A percentile compares a stretch with the other conserved stretches of the same genome.
Evolutionary conservation across 1,140 invertebrate species (phyloP).

Genomic region (Heliconius eleuchia): DNA sequence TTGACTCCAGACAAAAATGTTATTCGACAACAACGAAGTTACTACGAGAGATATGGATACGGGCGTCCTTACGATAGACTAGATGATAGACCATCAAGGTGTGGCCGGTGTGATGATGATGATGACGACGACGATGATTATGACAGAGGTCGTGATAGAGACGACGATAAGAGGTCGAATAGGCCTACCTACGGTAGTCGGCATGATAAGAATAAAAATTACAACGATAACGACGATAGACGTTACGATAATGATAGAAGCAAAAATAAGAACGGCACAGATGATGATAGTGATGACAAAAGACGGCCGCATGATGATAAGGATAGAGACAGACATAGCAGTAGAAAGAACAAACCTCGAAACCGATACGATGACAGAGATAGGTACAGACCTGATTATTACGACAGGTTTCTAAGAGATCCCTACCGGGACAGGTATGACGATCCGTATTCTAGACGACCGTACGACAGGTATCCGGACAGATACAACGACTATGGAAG

Average conservation of each 20-base stretch:
- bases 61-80: conserved; percentile 47
- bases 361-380: conserved; percentile 70
- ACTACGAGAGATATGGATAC: conserved; percentile 66
- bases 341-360: conserved; percentile 63
- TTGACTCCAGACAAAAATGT: conserved; percentile 51
- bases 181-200: conserved; percentile 56
- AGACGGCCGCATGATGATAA: conserved; percentile 58
- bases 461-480: conserved; percentile 61
- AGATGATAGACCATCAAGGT: conserved; percentile 56
- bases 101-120: conserved; percentile 62
- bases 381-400: conserved; percentile 69
- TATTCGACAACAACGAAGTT: conserved; percentile 61
- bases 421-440: conserved; percentile 58
- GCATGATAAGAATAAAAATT: conserved; percentile 56
- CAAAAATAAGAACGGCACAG: conserved; percentile 58
- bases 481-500: conserved; percentile 64
- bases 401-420: conserved; percentile 66
- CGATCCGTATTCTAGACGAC: conserved; percentile 57
- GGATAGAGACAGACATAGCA: conserved; percentile 50
- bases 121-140: conserved; percentile 58
- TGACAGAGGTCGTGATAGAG: conserved; percentile 54
- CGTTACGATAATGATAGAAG: conserved; percentile 55
- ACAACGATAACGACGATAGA: conserved; percentile 59
- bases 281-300: conserved; percentile 55
- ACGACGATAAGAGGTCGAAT: conserved; percentile 58